These are phyloP conservation scores for Choristoneura fumiferana DNA, from an alignment of 1,140 invertebrate species.

Conservation along the genomic window DNA sequence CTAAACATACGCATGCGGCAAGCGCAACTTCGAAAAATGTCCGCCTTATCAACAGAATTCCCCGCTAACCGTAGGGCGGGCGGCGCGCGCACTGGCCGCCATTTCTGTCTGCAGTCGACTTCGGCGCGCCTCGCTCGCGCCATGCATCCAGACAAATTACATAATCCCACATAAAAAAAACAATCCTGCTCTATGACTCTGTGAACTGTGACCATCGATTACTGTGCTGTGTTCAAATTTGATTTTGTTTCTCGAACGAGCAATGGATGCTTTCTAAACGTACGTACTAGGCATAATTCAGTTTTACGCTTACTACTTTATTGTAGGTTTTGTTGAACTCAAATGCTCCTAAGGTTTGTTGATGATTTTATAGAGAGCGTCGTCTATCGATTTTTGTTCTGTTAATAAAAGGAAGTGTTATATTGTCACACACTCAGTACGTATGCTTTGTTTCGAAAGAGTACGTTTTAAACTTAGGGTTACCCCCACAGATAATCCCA, in stretches of 20 bases:
- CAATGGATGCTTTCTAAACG: slow-evolving; percentile 10
- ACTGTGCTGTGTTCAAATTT: slow-evolving; percentile 11
- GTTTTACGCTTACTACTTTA: no score
- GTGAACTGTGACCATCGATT: slow-evolving; percentile 8
- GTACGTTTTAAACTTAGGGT: no score
- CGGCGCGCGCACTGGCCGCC: slow-evolving; percentile 68
- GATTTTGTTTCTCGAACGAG: not conserved
- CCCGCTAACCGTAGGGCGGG: slow-evolving; percentile 54
- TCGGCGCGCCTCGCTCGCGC: slow-evolving; percentile 55
- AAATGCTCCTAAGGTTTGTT: no score
- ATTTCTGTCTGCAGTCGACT: slow-evolving; percentile 69
- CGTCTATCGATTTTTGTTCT: no score
- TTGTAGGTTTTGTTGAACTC: no score
- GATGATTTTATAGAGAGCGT: no score
- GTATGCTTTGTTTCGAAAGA: no score
- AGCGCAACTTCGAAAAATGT: no score
- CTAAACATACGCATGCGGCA: no score
- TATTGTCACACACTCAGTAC: no score
- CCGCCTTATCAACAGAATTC: slow-evolving; percentile 18
- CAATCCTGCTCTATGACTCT: slow-evolving; percentile 19
- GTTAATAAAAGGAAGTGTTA: no score
- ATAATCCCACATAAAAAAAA: slow-evolving; percentile 52
- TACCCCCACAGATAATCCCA: no score
- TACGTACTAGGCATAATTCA: not conserved
- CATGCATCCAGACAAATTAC: slow-evolving; percentile 60